These are phyloP conservation scores for Phalacrocorax carbo DNA, from an alignment of 2,113 vertebrate species.

Conservation along the genomic window DNA sequence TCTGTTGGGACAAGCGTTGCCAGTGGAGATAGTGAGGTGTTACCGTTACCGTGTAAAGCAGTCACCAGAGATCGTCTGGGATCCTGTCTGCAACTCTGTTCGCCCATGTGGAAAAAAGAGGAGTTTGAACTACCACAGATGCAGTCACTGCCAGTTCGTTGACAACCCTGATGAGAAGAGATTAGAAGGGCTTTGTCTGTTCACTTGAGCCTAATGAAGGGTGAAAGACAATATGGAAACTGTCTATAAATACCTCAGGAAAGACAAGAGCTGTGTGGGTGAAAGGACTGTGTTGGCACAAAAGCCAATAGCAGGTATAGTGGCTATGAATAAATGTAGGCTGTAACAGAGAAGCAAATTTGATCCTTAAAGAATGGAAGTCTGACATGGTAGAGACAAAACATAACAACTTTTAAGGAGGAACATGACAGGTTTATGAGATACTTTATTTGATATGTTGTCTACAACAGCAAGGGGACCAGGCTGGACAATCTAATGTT, in stretches of 20 bases:
- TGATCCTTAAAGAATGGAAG: background rate
- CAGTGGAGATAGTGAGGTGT: background rate
- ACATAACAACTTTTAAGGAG: background rate
- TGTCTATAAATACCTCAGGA: background rate
- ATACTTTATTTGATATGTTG: background rate
- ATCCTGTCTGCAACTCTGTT: background rate
- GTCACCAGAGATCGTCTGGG: background rate
- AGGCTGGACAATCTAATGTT: background rate
- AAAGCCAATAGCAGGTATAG: background rate
- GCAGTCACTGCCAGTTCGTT: background rate
- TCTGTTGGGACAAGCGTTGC: too few relatives aligned
- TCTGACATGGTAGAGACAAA: background rate
- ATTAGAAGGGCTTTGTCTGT: background rate
- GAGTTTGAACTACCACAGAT: background rate
- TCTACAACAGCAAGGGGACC: background rate
- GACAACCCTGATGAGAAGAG: background rate
- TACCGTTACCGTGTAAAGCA: background rate
- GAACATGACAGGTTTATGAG: background rate
- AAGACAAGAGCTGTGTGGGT: background rate
- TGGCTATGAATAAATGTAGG: background rate
- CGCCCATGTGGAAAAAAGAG: background rate
- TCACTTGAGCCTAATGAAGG: background rate
- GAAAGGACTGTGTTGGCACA: background rate
- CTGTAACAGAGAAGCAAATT: background rate
- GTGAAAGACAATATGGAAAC: background rate